Base-by-base conservation (phyloP, 2,797 vertebrate species). In the Cyprinodon diabolis region DNA sequence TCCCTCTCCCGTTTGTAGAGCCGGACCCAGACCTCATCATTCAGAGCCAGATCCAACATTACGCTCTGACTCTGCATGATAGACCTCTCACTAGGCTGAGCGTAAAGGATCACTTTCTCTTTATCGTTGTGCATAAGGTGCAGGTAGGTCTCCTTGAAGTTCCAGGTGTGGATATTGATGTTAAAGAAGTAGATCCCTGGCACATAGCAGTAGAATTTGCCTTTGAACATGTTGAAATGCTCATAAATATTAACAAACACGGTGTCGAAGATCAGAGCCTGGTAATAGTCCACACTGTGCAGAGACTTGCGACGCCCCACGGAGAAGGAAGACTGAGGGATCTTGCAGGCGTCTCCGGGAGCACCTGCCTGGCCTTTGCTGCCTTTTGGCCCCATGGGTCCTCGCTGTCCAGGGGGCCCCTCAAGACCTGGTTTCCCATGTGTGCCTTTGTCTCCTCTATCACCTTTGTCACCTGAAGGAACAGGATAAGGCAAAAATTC, bases 41-140 rank as follows among this genome's bases (percentile, higher is more conserved):
- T 91, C 0, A 90, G 92, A 70, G 75, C 91, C 78, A 99, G 94
- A 57, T 95, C 82, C 90, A 99, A 90, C 96, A 98, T 96, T 74
- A 99, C 81, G 65, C 97, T 99, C 94, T 99, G 97, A 75, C 97
- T 98, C 94, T 99, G 98, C 98, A 99, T 99, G 91, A 99, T 97
- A 92, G 97, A 98, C 81, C 97, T 96, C 84, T 98, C 97, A 0
- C 97, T 96, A 84, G 97, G 97, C 80, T 99, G 97, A 0, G 97
- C 96, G 0, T 99, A 99, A 58, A 98, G 90, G 82, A 99, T 97
- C 67, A 95, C 97, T 0, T 84, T 94, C 69, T 96, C 95, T 0
- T 75, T 84, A 23, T 96, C 92, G 0, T 99, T 98, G 72, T 91
- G 95, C 96, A 99, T 96, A 71, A 99, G 90, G 80, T 99, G 98